These are phyloP conservation scores for Conomelus anceps DNA, from an alignment of 2,888 invertebrate genomes.

Conservation along the genomic window DNA sequence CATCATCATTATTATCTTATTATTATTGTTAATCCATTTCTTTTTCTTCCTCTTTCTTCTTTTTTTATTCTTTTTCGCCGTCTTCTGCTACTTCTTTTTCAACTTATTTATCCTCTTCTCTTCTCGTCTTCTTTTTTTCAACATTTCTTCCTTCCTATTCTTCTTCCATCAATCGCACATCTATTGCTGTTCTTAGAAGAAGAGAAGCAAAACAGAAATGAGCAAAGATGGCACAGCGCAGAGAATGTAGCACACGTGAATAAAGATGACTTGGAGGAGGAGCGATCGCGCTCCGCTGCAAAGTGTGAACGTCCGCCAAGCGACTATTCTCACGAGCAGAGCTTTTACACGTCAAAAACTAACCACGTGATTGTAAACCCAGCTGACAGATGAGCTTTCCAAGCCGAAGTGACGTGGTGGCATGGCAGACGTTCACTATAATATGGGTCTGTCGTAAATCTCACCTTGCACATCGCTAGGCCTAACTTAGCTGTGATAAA, in stretches of 20 bases:
- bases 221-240: no score
- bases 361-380: background rate
- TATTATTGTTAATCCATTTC: no score
- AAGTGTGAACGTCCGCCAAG: background rate
- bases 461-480: background rate
- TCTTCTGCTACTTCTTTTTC: no score
- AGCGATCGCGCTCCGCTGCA: background rate
- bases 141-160: no score
- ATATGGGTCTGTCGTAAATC: background rate
- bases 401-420: background rate
- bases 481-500: background rate
- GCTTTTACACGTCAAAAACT: background rate
- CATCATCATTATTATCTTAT: no score
- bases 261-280: background rate
- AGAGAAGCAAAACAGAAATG: no score
- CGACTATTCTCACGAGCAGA: background rate
- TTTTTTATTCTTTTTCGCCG: no score
- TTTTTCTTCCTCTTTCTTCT: no score
- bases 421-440: background rate
- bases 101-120: no score
- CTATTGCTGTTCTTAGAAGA: no score
- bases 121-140: conserved; percentile 4
- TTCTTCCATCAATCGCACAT: no score
- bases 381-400: background rate
- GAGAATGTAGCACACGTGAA: background rate